A percentile compares a stretch with the other conserved stretches of the same genome.
Conservation (phyloP, 2,888 invertebrate genomes). For the Petrolisthes manimaculis region DNA sequence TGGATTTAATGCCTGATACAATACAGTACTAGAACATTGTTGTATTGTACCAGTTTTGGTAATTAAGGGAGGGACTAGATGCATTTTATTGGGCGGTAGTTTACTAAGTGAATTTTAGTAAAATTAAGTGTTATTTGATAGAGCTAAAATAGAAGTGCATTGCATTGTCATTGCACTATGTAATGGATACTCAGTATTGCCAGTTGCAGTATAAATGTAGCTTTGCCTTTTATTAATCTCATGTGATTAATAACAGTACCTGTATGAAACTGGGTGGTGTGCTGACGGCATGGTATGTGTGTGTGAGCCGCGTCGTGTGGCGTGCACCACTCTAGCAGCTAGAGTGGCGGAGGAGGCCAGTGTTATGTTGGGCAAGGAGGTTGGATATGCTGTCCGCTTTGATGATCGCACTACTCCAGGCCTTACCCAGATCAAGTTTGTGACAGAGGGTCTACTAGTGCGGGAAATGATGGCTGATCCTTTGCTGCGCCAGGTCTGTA, state of each 20-base stretch:
- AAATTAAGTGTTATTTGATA: no score
- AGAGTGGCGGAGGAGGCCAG: slow-evolving; percentile 91
- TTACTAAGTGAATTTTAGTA: no score
- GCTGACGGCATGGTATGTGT: slow-evolving; percentile 80
- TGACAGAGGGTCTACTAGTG: slow-evolving; percentile 96
- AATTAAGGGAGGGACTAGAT: no score
- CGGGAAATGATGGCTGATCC: slow-evolving; percentile 97
- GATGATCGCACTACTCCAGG: slow-evolving; percentile 76
- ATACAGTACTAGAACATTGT: no score
- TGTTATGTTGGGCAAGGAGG: slow-evolving; percentile 79
- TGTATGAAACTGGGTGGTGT: slow-evolving; percentile 75
- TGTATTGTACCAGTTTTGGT: no score
- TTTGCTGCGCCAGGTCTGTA: slow-evolving; percentile 76
- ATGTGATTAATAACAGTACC: slow-evolving; percentile 77
- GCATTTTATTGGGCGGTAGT: no score
- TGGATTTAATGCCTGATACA: no score
- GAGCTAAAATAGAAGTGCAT: no score
- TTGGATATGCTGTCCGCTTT: slow-evolving; percentile 90
- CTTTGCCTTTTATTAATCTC: no score
- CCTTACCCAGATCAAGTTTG: slow-evolving; percentile 85
- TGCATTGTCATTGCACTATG: no score
- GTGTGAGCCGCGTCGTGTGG: slow-evolving; percentile 92
- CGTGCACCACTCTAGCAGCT: slow-evolving; percentile 87
- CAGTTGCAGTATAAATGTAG: no score
- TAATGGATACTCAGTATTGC: no score